Evolutionary conservation across 2,888 invertebrate genomes (phyloP), one percentile per base, ranked within the genome.

Genomic region (Hybos culiciformis): DNA sequence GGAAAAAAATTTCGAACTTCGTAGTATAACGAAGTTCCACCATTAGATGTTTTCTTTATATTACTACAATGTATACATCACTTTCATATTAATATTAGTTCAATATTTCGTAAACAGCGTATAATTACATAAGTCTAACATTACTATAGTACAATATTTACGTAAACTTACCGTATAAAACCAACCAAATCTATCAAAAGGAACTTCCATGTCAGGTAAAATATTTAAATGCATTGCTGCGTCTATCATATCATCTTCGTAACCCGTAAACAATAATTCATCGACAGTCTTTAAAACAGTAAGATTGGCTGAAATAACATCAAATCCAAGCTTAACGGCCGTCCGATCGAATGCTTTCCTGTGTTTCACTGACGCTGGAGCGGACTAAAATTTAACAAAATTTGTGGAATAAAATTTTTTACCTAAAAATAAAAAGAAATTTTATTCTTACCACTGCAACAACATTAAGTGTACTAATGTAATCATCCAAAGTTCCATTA

Each of bases 161-260:
- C 12, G 12, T 36, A 44, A n/a, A n/a, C 54, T 55, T 63, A 78
- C 78, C 54, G 67, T 69, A 53, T 86, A 90, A 65, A 92, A 91
- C 79, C 88, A 83, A 12, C 85, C 92, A 59, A 92, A 90, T 55
- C 73, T 75, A 55, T 90, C 88, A 48, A 78, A 78, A 0, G 75
- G 75, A 0, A 76, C 74, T 0, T 74, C 70, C 0, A 73, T 71
- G 56, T 74, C 63, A 24, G 57, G 58, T 0, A 70, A 68, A 1
- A 73, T 59, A 0, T 77, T 75, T 43, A 80, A 55, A 49, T 69
- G 70, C 48, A 71, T 71, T 1, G 80, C 80, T 47, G 82, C 61
- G 31, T 76, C 73, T 44, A 91, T 71, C 41, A 88, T 61, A 0
- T 75, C 66, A 59, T 91, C 90, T 2, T 73, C 70, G 57, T 87